phyloP scores from a whole-genome alignment of 2,797 vertebrate genomes.

The Cirrhinus mrigala region DNA sequence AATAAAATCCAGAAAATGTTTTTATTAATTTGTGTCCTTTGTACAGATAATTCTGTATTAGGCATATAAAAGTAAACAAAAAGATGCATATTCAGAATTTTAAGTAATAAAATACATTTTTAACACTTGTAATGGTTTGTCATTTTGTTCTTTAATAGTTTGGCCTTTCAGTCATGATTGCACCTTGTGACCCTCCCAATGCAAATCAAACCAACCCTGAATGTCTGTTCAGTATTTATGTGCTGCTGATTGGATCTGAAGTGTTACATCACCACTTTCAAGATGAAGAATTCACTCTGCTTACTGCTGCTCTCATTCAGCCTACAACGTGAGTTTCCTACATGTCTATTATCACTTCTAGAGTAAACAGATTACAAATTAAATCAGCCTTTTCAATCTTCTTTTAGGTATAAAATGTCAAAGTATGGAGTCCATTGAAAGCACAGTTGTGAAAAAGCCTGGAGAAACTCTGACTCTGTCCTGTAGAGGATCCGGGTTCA shows the following conservation, averaged over 20 bases:
- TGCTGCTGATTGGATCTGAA: neutral
- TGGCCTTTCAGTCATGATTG: neutral
- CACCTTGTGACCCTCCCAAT: conserved; percentile 10
- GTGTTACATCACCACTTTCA: neutral
- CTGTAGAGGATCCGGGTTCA: conserved; percentile 19
- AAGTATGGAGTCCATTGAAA: conserved; percentile 10
- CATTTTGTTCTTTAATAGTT: neutral
- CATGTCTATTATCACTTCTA: neutral
- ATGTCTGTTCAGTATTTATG: neutral
- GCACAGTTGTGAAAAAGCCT: neutral
- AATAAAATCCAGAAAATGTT: neutral
- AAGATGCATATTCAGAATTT: no score
- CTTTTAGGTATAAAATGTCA: neutral
- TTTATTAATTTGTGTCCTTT: neutral
- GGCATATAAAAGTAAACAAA: no score
- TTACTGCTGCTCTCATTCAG: conserved; percentile 8
- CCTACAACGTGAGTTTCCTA: neutral
- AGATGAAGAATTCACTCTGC: neutral
- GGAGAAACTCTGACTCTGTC: conserved; percentile 2
- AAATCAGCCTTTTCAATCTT: neutral
- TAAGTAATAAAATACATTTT: neutral
- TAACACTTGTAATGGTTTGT: no score
- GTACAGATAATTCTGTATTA: neutral
- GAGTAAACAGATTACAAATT: neutral
- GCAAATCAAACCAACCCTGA: neutral